Base-by-base conservation (phyloP, 2,113 vertebrate genomes). In the Lota lota region DNA sequence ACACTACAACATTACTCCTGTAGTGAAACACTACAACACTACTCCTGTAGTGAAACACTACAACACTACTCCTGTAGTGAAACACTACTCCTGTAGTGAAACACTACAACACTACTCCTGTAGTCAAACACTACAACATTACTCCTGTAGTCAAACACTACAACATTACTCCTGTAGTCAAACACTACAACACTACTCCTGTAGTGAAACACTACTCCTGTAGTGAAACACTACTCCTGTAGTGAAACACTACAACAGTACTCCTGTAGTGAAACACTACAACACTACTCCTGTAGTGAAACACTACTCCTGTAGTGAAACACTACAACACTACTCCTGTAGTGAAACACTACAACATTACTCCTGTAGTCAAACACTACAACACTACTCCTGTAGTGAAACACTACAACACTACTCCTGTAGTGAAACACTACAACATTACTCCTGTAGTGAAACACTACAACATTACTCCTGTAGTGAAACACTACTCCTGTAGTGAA, bases 201-300 rank as follows among this genome's bases (percentile, higher is more conserved):
- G 10, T 14, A 7, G 53, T 56, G 28, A 33, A 19, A 57, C 54
- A 17, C 15, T 0, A 6, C 72, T n/a, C n/a, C n/a, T n/a, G n/a
- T n/a, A n/a, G n/a, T n/a, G n/a, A n/a, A n/a, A n/a, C 24, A 4
- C 3, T 85, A 95, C 97, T 95, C 87, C 24, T 5, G 24, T 28
- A 4, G 24, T 28, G 24, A 28, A 28, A 33, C 28, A 33, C 28
- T 33, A 33, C 24, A 28, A 4, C 28, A 5, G 28, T 33, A 33
- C 40, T 10, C 8, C 40, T 8, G 10, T 14, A 7, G 53, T 56
- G 28, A 33, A 33, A 33, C 28, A 33, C 28, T 6, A 33, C 4
- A n/a, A n/a, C 28, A 5, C 4, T 85, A 95, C 97, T 95, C 87
- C 2, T 33, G 7, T 1, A n/a, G n/a, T n/a, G n/a, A n/a, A 33